Evolutionary conservation across 1,140 invertebrate genomes (phyloP).

Genomic region (Drosophila virilis): DNA sequence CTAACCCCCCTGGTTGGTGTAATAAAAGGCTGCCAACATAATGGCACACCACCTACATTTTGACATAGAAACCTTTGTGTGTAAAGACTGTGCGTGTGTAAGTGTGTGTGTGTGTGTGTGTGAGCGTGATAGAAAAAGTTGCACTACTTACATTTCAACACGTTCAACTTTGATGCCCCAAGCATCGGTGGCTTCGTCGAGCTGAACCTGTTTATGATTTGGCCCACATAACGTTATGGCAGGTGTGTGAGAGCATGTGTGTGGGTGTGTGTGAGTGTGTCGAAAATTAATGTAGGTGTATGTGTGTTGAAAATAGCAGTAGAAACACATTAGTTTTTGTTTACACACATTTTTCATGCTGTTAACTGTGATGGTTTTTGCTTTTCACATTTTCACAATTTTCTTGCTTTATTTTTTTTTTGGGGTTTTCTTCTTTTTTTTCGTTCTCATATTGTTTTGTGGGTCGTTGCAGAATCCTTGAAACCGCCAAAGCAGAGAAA

Average conservation of each 20-base stretch:
- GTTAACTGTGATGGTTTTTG: conserved; percentile 73
- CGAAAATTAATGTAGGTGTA: neutral
- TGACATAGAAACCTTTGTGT: conserved; percentile 72
- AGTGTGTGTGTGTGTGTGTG: conserved; percentile 16
- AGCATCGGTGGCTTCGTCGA: conserved; percentile 97
- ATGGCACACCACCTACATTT: conserved; percentile 48
- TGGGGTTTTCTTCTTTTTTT: conserved; percentile 9
- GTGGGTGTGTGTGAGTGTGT: conserved; percentile 23
- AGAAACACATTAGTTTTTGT: conserved; percentile 82
- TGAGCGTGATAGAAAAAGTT: conserved; percentile 60
- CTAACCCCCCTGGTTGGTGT: neutral
- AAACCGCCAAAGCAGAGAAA: conserved; percentile 64
- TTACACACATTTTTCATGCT: conserved; percentile 75
- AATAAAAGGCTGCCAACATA: conserved; percentile 40
- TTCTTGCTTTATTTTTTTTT: conserved; percentile 12
- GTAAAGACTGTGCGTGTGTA: conserved; percentile 11
- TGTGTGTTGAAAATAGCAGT: conserved; percentile 72
- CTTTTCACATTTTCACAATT: conserved; percentile 25
- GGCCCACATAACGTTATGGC: conserved; percentile 51
- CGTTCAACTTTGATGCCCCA: conserved; percentile 99
- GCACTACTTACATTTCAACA: conserved; percentile 94
- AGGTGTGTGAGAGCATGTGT: conserved; percentile 39
- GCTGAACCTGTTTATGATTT: conserved; percentile 87
- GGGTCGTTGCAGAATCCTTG: conserved; percentile 75
- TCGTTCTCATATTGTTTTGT: conserved; percentile 47